These are phyloP conservation scores for Meleagris gallopavo DNA, from an alignment of 2,113 vertebrate species.

Conservation along the genomic window DNA sequence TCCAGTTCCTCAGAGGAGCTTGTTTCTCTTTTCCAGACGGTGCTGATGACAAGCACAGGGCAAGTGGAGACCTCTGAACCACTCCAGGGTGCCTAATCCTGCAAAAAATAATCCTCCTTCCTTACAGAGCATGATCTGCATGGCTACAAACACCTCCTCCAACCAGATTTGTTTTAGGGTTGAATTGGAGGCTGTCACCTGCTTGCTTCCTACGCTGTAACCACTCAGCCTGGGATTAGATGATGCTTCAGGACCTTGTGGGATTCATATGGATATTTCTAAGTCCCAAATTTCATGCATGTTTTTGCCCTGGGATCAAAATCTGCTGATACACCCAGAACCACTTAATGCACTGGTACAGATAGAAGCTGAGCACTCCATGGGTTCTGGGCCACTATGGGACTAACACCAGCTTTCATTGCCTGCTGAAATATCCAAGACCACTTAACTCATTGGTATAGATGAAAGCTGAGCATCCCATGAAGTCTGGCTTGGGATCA, in stretches of 20 bases:
- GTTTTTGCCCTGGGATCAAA: background rate
- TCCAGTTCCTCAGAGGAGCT: background rate
- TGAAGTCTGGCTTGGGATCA: background rate
- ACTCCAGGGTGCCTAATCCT: background rate
- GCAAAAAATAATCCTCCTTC: background rate
- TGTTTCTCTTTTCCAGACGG: slow-evolving; percentile 6
- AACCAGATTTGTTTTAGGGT: background rate
- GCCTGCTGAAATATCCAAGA: too few relatives aligned
- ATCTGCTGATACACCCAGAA: background rate
- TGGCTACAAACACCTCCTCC: background rate
- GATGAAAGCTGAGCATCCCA: rapidly evolving
- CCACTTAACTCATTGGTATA: background rate
- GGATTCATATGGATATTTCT: background rate
- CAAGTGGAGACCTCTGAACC: background rate
- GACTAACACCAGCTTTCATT: background rate
- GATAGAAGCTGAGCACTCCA: rapidly evolving
- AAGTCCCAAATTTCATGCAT: background rate
- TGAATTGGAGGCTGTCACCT: background rate
- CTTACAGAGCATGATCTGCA: rapidly evolving
- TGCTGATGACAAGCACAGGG: background rate
- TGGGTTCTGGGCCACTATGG: background rate
- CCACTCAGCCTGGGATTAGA: background rate
- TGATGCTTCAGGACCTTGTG: rapidly evolving
- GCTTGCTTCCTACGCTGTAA: background rate
- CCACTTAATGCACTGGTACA: rapidly evolving